Conservation (phyloP, 64 coral and sea anemone genomes). For the Cladopsammia gracilis region DNA sequence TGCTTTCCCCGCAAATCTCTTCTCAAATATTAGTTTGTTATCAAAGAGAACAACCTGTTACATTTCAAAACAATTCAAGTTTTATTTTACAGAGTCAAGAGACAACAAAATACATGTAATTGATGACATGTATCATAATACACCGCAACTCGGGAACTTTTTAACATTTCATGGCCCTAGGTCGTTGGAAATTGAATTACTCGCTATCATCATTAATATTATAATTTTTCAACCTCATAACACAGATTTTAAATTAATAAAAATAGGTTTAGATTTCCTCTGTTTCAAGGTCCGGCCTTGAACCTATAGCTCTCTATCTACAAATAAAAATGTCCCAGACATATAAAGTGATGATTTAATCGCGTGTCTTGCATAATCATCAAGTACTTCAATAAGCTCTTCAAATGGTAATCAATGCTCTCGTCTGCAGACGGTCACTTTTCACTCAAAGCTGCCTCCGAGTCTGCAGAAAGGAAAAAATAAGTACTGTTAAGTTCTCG, state of each 20-base stretch:
- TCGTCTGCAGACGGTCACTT: not conserved
- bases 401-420: not conserved
- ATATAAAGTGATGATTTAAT: constrained; percentile 15
- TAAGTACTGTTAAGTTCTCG: not conserved
- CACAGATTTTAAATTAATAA: not conserved
- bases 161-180: not conserved
- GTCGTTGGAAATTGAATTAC: not conserved
- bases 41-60: not conserved
- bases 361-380: not conserved
- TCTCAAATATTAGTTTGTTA: not conserved
- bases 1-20: not conserved
- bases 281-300: not conserved
- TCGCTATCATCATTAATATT: constrained; percentile 3
- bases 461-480: not conserved
- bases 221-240: not conserved
- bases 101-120: not conserved
- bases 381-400: not conserved
- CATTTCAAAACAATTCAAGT: not conserved
- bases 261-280: not conserved
- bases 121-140: not conserved
- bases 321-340: not conserved
- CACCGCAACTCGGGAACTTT: not conserved
- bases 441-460: not conserved
- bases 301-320: not conserved
- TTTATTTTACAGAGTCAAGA: constrained; percentile 18